A percentile compares a stretch with the other conserved stretches of the same genome.
Evolutionary conservation across 2,888 invertebrate species (phyloP).

Genomic region (Ornithoptera alexandrae): DNA sequence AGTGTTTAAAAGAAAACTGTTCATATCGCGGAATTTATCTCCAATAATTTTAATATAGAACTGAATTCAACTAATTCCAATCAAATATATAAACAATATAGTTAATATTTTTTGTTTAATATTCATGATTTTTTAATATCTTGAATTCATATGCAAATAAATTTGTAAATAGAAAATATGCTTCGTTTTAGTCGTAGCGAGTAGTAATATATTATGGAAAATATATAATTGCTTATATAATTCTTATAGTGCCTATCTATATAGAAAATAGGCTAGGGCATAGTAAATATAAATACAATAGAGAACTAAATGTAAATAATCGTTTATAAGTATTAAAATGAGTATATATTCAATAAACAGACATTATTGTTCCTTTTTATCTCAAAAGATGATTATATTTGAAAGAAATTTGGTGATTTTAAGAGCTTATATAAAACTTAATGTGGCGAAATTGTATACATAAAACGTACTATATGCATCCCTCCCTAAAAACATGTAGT

Average conservation of each 20-base stretch:
- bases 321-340: constrained; percentile 38
- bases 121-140: constrained; percentile 2
- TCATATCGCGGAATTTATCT: constrained; percentile 15
- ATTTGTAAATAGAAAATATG: constrained; percentile 14
- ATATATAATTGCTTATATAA: constrained; percentile 20
- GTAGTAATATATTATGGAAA: constrained; percentile 20
- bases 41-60: constrained; percentile 2
- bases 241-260: constrained; percentile 23
- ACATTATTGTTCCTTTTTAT: constrained; percentile 43
- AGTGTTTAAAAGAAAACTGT: constrained; percentile 40
- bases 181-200: constrained; percentile 4
- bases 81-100: constrained; percentile 1
- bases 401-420: constrained; percentile 31
- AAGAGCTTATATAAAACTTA: constrained; percentile 24
- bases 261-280: constrained; percentile 10
- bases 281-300: constrained; percentile 4
- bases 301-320: constrained; percentile 45
- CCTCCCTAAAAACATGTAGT: too few relatives aligned
- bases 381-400: constrained; percentile 32
- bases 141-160: constrained; percentile 4
- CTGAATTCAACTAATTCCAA: constrained; percentile 13
- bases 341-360: constrained; percentile 26
- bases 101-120: constrained; percentile 2
- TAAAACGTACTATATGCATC: not conserved
- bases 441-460: constrained; percentile 20